Base-by-base conservation (phyloP, 2,888 invertebrate species). In the Smittia sp. region DNA sequence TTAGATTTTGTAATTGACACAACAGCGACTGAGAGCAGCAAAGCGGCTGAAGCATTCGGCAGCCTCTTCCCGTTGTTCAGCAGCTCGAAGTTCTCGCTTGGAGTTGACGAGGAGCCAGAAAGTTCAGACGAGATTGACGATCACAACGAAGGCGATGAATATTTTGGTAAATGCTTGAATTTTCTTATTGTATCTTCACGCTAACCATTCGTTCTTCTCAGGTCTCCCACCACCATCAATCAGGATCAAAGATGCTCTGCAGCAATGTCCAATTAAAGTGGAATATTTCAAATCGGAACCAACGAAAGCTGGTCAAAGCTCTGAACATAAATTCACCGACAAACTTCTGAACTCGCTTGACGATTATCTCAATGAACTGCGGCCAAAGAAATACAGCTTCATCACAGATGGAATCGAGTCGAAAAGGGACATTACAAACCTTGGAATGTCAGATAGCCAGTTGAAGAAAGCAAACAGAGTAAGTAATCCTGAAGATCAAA, bases 391-490 rank as follows among this genome's bases (percentile, higher is more conserved):
- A 1, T 38, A 72, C 18, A 65, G 6, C 18, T 73, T 73, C 24
- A 24, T 73, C 18, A 73, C 73, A 6, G 73, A 73, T 27, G 73
- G 73, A 24, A 73, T 73, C 22, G 73, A 73, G 27, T 9, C 65
- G 6, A 73, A 65, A 20, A 65, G 18, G 11, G 65, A 73, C 20
- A 63, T 73, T 15, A 27, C 63, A 0, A 24, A 27, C 1, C 24
- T 73, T 1, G 65, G 46, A 1, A 46, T 73, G 65, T 46, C 65
- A 4, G 65, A 41, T 15, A 73, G 62, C 1, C 54, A 67, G 18
- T 27, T 58, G 22, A 74, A 67, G 52, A 75, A 78, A 24, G 13
- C 79, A 1, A 78, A 78, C 25, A 78, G 77, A 76, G 82, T 82
- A 77, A 79, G 78, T 75, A n/a, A n/a, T n/a, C n/a, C n/a, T n/a